Percentiles rank a stretch among this genome's conserved stretches.
Evolutionary conservation across 1,140 invertebrate species (phyloP).

Genomic region (Drosophila gunungcola): DNA sequence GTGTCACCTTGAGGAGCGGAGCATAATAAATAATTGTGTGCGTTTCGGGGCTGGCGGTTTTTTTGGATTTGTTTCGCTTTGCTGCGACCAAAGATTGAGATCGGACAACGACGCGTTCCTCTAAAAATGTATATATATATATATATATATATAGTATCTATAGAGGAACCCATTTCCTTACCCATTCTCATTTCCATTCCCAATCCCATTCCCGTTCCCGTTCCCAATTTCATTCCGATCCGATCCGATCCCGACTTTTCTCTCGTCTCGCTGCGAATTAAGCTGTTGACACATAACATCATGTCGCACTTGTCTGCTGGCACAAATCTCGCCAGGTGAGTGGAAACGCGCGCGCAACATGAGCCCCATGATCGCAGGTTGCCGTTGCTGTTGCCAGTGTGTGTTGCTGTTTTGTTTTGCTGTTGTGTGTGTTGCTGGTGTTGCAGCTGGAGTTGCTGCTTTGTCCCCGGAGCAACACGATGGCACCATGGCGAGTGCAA

Average conservation of each 20-base stretch:
- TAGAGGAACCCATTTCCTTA: too few relatives aligned
- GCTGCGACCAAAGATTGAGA: slow-evolving; percentile 59
- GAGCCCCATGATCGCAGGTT: slow-evolving; percentile 57
- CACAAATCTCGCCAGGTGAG: slow-evolving; percentile 82
- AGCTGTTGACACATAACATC: slow-evolving; percentile 83
- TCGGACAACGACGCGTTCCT: slow-evolving; percentile 52
- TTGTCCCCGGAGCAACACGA: slow-evolving; percentile 45
- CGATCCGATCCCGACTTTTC: slow-evolving; percentile 16
- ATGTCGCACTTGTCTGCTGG: slow-evolving; percentile 81
- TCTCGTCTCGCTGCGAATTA: slow-evolving; percentile 74
- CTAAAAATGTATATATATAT: neutral
- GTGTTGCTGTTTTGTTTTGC: neutral
- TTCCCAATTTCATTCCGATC: slow-evolving; percentile 1
- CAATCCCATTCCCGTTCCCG: slow-evolving; percentile 5
- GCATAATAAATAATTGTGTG: slow-evolving; percentile 49
- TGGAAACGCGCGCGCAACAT: slow-evolving; percentile 81
- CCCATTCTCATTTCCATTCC: slow-evolving; percentile 10
- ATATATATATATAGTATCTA: neutral
- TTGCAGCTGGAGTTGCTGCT: slow-evolving; percentile 34
- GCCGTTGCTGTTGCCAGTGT: slow-evolving; percentile 19
- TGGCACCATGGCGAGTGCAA: slow-evolving; percentile 39
- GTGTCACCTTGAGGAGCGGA: slow-evolving; percentile 24
- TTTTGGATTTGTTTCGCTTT: slow-evolving; percentile 42
- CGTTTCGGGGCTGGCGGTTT: slow-evolving; percentile 34
- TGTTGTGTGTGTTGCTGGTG: slow-evolving; percentile 6